These are phyloP conservation scores for Panzeria rudis DNA, from an alignment of 2,888 invertebrate genomes.

Conservation along the genomic window DNA sequence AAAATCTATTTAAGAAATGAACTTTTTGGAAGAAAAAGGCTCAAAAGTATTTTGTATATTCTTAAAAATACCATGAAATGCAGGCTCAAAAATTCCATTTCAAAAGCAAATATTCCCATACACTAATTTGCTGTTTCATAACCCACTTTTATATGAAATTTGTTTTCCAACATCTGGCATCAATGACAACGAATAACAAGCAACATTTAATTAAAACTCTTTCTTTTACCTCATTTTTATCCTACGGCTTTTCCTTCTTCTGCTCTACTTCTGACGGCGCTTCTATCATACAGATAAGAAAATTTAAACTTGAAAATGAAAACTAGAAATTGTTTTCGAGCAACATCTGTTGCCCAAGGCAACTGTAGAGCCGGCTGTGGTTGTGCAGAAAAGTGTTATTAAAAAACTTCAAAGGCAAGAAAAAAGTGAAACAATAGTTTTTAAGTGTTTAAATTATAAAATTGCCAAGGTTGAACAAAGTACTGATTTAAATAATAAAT, in stretches of 20 bases:
- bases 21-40: background rate
- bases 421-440: background rate
- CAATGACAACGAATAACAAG: conserved; percentile 4
- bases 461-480: background rate
- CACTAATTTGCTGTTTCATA: background rate
- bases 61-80: background rate
- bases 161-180: conserved; percentile 28
- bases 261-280: background rate
- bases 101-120: background rate
- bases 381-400: background rate
- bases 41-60: too few relatives aligned
- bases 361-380: conserved; percentile 2
- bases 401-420: background rate
- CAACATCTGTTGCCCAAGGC: conserved; percentile 54
- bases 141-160: conserved; percentile 3
- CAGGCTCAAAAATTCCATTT: background rate
- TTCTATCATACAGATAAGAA: background rate
- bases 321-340: conserved; percentile 31
- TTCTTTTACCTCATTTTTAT: conserved; percentile 3
- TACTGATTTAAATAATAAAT: too few relatives aligned
- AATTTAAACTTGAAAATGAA: conserved; percentile 21
- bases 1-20: background rate
- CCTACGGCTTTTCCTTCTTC: background rate
- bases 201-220: conserved; percentile 59
- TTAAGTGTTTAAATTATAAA: background rate